phyloP scores from a whole-genome alignment of 2,113 vertebrate species.

The Panthera uncia region DNA sequence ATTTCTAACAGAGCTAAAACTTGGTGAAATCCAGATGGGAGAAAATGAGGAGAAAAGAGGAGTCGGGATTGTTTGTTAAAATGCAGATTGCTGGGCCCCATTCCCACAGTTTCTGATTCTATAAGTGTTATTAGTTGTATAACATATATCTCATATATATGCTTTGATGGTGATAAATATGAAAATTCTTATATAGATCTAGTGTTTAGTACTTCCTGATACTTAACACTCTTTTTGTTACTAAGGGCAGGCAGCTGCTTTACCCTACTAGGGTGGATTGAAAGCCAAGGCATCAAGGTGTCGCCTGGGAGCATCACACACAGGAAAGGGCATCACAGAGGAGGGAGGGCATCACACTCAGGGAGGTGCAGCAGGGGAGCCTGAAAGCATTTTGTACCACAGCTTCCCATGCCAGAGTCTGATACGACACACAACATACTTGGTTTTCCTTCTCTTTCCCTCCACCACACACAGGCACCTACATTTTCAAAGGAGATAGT shows the following conservation, averaged over 20 bases:
- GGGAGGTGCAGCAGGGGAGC: neutral
- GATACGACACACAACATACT: neutral
- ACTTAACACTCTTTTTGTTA: neutral
- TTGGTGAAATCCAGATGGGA: constrained; percentile 48
- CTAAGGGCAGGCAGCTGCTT: neutral
- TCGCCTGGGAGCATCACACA: neutral
- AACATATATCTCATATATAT: neutral
- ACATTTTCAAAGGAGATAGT: constrained; percentile 16
- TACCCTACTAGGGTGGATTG: neutral
- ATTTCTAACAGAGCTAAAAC: constrained; percentile 56
- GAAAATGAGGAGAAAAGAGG: constrained; percentile 39
- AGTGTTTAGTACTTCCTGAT: neutral
- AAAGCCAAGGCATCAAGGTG: neutral
- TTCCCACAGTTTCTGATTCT: neutral
- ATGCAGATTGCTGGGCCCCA: neutral
- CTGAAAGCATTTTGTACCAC: neutral
- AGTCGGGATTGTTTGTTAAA: neutral
- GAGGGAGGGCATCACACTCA: neutral
- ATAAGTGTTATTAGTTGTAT: neutral
- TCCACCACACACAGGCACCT: neutral
- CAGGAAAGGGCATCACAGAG: neutral
- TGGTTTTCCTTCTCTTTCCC: neutral
- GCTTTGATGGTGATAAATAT: neutral
- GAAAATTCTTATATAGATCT: neutral
- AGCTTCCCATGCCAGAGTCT: neutral